These are phyloP conservation scores for Trichosurus vulpecula DNA, from an alignment of 2,797 vertebrate genomes.

Conservation along the genomic window DNA sequence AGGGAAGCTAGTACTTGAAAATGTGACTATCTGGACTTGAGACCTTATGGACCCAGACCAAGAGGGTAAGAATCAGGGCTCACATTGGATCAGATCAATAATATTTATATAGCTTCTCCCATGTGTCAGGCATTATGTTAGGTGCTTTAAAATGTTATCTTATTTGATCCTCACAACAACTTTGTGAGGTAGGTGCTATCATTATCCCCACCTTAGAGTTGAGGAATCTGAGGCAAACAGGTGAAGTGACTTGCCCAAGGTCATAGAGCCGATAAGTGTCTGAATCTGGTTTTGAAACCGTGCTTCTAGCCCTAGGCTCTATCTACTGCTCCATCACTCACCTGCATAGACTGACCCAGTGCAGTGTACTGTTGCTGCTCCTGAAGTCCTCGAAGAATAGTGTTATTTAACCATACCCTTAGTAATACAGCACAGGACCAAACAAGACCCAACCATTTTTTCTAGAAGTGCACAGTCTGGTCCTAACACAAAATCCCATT, in stretches of 20 bases:
- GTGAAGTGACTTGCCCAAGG: too few species aligned
- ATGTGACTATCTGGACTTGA: background rate
- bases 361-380: background rate
- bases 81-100: background rate
- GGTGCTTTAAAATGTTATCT: background rate
- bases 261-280: background rate
- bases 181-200: background rate
- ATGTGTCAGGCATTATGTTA: background rate
- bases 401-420: background rate
- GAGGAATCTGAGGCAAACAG: too few species aligned
- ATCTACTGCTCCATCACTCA: background rate
- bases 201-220: background rate
- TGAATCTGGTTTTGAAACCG: too few species aligned
- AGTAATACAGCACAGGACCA: too few species aligned
- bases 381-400: background rate
- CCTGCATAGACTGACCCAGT: background rate
- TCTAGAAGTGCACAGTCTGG: too few species aligned
- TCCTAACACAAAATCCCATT: too few species aligned
- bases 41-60: background rate
- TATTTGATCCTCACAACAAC: background rate
- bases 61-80: background rate
- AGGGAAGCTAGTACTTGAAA: background rate
- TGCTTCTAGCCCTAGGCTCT: background rate
- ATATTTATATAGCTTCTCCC: too few species aligned
- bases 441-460: too few species aligned